Evolutionary conservation across 2,113 vertebrate species (phyloP).

Genomic region (Cinclus mexicanus): DNA sequence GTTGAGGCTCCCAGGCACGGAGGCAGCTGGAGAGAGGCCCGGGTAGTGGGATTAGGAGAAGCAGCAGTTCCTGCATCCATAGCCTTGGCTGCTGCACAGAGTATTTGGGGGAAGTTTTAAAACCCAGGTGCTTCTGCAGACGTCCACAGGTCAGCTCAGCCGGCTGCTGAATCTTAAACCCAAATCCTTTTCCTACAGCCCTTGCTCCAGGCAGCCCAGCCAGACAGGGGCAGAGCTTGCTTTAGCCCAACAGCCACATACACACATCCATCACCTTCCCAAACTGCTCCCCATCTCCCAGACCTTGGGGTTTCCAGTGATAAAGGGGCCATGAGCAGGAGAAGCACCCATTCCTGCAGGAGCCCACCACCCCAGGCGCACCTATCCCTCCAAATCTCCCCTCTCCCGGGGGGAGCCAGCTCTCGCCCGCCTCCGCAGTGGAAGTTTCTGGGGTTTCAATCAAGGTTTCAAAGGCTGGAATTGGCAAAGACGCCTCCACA

Average conservation of each 20-base stretch:
- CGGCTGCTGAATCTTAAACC: background rate
- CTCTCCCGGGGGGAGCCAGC: background rate
- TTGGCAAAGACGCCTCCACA: background rate
- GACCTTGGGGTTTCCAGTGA: background rate
- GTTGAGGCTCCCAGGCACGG: background rate
- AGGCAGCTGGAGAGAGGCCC: background rate
- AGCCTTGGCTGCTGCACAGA: background rate
- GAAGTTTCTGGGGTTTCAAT: slow-evolving; percentile 26
- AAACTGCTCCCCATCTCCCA: background rate
- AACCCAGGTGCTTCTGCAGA: background rate
- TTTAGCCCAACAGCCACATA: background rate
- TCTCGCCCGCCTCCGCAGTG: background rate
- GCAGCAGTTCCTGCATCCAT: background rate
- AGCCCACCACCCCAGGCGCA: fast-evolving
- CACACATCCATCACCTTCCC: background rate
- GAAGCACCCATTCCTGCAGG: background rate
- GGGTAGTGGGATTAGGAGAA: background rate
- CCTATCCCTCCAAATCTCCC: background rate
- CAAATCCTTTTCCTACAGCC: no score
- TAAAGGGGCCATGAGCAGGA: background rate
- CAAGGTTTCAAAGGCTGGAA: background rate
- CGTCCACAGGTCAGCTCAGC: background rate
- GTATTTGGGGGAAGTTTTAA: background rate
- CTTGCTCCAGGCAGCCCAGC: background rate
- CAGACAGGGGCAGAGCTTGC: background rate